Base-by-base conservation (phyloP, 1,140 invertebrate species). In the Charaxes varanes region DNA sequence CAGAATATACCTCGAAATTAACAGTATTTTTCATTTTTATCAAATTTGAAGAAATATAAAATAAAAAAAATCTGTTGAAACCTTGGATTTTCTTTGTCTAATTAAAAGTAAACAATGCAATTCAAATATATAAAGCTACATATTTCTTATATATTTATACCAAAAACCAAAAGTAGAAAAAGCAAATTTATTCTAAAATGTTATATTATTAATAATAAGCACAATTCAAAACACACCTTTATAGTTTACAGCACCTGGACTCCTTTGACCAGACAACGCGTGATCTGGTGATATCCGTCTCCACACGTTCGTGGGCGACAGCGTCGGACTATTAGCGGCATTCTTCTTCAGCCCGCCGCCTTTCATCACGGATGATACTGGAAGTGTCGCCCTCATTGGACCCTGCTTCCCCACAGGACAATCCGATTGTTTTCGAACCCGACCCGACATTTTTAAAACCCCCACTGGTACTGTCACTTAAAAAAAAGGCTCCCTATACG, bases 371-470 rank as follows among this genome's bases (percentile, higher is more conserved):
- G 90, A 91, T 45, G 90, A 89, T 47, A 92, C 89, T 28, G 91
- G 90, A 53, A 92, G 80, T 30, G 90, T 92, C 22, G 90, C 91
- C 69, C 90, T 87, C 88, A 92, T 89, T 42, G 91, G 90, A 16
- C 90, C 90, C 56, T 89, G 88, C 80, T 91, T 91, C 14, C 87
- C 85, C 38, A 86, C 85, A 44, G 88, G 86, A 66, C 88, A 90
- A 59, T 90, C 89, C 44, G 89, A 90, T 53, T 89, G 89, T 77
- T 90, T 90, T 64, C 88, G 85, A 74, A 89, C 87, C 62, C 89
- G 86, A 62, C 86, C 85, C 69, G 89, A 88, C 88, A 89, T 89
- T 71, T 84, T 72, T 27, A 22, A n/a, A n/a, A 44, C 45, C 44
- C 24, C 50, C 21, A 51, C 41, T 40, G 36, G 52, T 47, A 40